Percentiles rank a stretch among this genome's conserved stretches.
phyloP scores from a whole-genome alignment of 2,797 vertebrate species.

The Esox masquinongy region DNA sequence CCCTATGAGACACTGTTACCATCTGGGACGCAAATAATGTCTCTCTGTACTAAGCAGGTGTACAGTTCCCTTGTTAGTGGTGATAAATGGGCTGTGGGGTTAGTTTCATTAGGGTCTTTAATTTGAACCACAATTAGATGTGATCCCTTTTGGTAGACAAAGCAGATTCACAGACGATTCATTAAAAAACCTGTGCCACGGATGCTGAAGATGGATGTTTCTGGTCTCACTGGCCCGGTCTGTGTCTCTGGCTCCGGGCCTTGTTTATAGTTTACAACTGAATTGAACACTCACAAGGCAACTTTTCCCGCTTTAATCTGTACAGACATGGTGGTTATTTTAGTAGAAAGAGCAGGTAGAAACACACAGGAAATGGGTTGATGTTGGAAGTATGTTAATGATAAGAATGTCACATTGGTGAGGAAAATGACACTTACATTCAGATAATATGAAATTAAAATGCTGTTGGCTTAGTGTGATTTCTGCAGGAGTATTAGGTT shows the following conservation, averaged over 20 bases:
- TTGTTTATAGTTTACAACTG: slow-evolving; percentile 9
- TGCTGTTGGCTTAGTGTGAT: background rate
- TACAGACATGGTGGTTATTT: background rate
- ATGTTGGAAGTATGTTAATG: background rate
- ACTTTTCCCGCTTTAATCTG: background rate
- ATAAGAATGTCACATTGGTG: background rate
- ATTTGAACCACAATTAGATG: slow-evolving; percentile 65
- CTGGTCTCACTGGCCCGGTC: slow-evolving; percentile 24
- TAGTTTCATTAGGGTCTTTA: slow-evolving; percentile 69
- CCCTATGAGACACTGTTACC: background rate
- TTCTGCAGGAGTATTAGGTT: no score
- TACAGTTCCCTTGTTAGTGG: slow-evolving; percentile 39
- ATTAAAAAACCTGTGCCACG: slow-evolving; percentile 54
- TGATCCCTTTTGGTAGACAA: slow-evolving; percentile 61
- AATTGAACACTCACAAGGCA: slow-evolving; percentile 3
- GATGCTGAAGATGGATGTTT: slow-evolving; percentile 53
- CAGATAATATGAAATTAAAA: background rate
- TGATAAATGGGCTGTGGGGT: slow-evolving; percentile 62
- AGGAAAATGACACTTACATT: background rate
- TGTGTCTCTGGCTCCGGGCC: slow-evolving; percentile 13
- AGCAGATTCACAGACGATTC: slow-evolving; percentile 61
- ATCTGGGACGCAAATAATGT: slow-evolving; percentile 3
- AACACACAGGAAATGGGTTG: background rate
- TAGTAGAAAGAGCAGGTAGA: background rate
- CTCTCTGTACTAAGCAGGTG: slow-evolving; percentile 30